These are phyloP conservation scores for Eurytoma californica DNA, from an alignment of 2,888 invertebrate genomes.

Conservation along the genomic window DNA sequence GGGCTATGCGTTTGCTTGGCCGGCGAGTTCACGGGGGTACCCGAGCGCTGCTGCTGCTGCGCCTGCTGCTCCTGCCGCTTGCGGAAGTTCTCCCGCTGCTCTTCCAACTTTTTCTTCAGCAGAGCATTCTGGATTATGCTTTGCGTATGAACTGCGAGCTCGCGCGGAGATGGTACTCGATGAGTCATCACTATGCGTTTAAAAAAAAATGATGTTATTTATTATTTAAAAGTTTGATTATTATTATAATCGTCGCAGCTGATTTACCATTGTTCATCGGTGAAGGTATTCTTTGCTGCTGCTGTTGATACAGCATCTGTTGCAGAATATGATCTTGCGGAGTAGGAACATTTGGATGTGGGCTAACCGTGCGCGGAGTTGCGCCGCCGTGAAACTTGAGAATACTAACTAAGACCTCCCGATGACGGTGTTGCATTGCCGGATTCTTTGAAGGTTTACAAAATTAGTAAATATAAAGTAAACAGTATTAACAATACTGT, in stretches of 20 bases:
- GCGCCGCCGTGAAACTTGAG: slow-evolving; percentile 77
- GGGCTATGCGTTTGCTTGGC: slow-evolving; percentile 79
- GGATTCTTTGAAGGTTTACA: slow-evolving; percentile 76
- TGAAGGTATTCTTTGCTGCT: slow-evolving; percentile 75
- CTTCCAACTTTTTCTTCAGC: slow-evolving; percentile 91
- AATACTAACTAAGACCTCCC: slow-evolving; percentile 83
- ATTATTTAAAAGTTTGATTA: background rate
- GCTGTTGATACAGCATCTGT: slow-evolving; percentile 74
- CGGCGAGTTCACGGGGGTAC: slow-evolving; percentile 72
- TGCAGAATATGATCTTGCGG: slow-evolving; percentile 74
- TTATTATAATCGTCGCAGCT: too few species aligned
- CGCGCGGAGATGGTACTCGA: slow-evolving; percentile 88
- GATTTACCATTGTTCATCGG: slow-evolving; percentile 73
- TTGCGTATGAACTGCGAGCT: slow-evolving; percentile 90
- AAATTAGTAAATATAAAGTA: slow-evolving; percentile 26
- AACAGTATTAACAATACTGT: too few species aligned
- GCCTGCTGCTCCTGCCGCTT: slow-evolving; percentile 83
- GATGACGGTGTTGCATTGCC: slow-evolving; percentile 84
- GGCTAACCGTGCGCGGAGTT: slow-evolving; percentile 70
- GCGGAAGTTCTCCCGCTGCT: slow-evolving; percentile 89
- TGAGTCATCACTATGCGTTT: slow-evolving; percentile 77
- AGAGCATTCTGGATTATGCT: slow-evolving; percentile 90
- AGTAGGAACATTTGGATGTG: slow-evolving; percentile 74
- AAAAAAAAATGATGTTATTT: background rate
- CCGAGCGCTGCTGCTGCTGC: slow-evolving; percentile 71